Conservation (phyloP, 1,140 invertebrate species). For the Drosophila obscura region DNA sequence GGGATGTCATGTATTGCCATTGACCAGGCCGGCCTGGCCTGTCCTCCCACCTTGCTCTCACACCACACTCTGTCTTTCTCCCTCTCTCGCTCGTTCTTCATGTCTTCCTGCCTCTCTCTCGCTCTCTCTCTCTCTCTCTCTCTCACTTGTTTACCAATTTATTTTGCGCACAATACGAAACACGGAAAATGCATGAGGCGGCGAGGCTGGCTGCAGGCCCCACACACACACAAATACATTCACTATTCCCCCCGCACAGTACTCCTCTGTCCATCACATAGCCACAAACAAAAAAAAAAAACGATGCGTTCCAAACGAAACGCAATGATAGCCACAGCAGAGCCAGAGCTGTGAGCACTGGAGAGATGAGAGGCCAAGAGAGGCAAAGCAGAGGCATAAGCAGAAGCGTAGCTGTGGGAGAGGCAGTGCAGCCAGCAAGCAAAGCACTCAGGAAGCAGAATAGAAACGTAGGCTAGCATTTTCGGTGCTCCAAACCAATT, state of each 20-base stretch:
- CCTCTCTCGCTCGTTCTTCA: conserved; percentile 64
- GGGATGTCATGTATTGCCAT: conserved; percentile 65
- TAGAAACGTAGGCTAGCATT: too few species aligned
- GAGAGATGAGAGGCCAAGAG: conserved; percentile 6
- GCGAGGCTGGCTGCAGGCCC: conserved; percentile 2
- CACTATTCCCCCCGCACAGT: not conserved
- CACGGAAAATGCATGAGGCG: conserved; percentile 76
- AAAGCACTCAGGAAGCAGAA: too few species aligned
- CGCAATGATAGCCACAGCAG: conserved; percentile 67
- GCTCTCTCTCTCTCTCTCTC: conserved; percentile 5
- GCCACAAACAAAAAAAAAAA: conserved; percentile 28
- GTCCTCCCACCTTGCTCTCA: conserved; percentile 9
- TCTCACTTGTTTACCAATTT: conserved; percentile 77
- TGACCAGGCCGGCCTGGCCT: conserved; percentile 47
- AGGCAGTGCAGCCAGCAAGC: too few species aligned
- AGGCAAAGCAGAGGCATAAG: not conserved
- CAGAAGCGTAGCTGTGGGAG: too few species aligned
- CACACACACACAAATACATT: conserved; percentile 16
- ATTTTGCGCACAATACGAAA: conserved; percentile 81
- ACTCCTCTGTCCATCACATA: not conserved
- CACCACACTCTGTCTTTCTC: not conserved
- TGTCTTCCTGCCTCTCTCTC: conserved; percentile 3
- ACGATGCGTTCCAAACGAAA: conserved; percentile 38
- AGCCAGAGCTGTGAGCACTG: conserved; percentile 3
- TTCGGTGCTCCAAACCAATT: too few species aligned